Base-by-base conservation (phyloP, 2,113 vertebrate species). In the Dascyllus trimaculatus region DNA sequence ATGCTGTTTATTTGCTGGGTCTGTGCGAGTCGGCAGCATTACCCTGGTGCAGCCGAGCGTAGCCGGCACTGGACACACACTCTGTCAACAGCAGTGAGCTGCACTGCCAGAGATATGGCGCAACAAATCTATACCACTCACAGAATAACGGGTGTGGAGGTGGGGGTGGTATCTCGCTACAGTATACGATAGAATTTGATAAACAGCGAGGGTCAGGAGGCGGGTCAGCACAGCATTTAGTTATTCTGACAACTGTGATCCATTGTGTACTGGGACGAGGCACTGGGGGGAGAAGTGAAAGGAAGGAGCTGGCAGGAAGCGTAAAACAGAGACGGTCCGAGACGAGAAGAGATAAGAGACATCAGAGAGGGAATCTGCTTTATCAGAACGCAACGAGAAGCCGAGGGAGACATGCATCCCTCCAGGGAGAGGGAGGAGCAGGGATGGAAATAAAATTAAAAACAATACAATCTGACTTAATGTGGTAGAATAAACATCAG, bases 71-170 rank as follows among this genome's bases (percentile, higher is more conserved):
- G 78, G 82, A 87, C 84, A 80, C 85, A 79, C 85, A 80, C 81
- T 89, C 80, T 49, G 87, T 87, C 91, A 89, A 45, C 25, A 32
- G 72, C 66, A 75, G 90, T 84, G 80, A 87, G 87, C 71, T 78
- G 85, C 79, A 58, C 74, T 76, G 75, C 89, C 80, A 81, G 73
- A 80, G 76, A 90, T 84, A 80, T 45, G 61, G 74, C 69, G 76
- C 85, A 72, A 88, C 88, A 91, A 84, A 90, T 88, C 87, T 71
- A 82, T 85, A 85, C 61, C 74, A 45, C 66, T 77, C 63, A 80
- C 70, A 80, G 49, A 85, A 84, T 22, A 58, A 65, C 75, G 51
- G 24, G 58, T 58, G 82, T 14, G 62, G 29, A 48, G 22, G 19
- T 11, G 4, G 15, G 22, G 68, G 60, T 64, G 52, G 53, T 60